Base-by-base conservation (phyloP, 2,113 vertebrate genomes). In the Grantiella picta region DNA sequence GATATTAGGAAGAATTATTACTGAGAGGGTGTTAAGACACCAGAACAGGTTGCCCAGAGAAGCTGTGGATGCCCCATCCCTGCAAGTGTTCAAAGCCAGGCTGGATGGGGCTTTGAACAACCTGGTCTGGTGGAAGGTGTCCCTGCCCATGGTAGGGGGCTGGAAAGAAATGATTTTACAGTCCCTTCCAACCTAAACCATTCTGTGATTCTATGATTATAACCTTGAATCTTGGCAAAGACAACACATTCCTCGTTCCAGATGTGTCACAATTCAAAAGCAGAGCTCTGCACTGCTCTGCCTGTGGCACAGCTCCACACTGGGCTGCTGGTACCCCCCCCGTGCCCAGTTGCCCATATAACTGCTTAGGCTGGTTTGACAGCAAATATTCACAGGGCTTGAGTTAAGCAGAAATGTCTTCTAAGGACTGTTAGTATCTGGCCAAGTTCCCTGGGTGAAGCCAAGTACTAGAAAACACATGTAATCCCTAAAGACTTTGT, bases 241-340 rank as follows among this genome's bases (percentile, higher is more conserved):
- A 31, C 11, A 38, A 27, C 40, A 11, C 1, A 0, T 10, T 85
- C n/a, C 45, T 82, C 31, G 27, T 40, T n/a, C 40, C 33, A 40
- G 57, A 53, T 6, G 12, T 15, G 70, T 49, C 36, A 23, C 10
- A 29, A 61, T 61, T 47, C 63, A 27, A 69, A 89, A 63, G 42
- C 38, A 63, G 44, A 75, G 47, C 35, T 70, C 38, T 60, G 57
- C 14, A 29, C 17, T 15, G 35, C 35, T 66, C 49, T 89, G 27
- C 47, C 45, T 29, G 3, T 53, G 2, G 1, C 35, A 15, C 47
- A 35, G 12, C 25, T 76, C 52, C 14, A 9, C 18, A 2, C 1
- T 10, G 36, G 33, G 25, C 50, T 84, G 18, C 33, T 60, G 38
- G 17, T 15, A 27, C 15, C 12, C 15, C 12, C 54, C 10, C 23